Conservation (phyloP, 2,888 invertebrate species). For the Yponomeuta cagnagella region DNA sequence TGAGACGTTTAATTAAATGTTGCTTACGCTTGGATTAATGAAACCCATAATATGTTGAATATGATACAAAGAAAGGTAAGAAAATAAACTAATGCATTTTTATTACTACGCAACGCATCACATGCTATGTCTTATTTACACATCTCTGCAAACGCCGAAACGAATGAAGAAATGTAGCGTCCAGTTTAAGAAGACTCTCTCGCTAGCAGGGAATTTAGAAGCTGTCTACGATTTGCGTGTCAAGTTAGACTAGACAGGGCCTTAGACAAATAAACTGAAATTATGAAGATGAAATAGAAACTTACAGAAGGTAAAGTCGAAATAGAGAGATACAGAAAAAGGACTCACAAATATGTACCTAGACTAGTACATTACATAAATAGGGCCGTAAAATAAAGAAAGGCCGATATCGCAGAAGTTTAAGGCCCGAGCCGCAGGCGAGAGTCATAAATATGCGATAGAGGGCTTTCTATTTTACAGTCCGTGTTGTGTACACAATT, state of each 20-base stretch:
- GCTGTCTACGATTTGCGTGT: neutral
- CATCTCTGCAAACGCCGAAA: neutral
- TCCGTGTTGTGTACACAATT: too few species aligned
- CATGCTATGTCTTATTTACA: neutral
- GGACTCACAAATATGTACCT: too few species aligned
- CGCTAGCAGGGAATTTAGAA: neutral
- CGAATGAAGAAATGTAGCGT: neutral
- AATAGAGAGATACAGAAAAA: too few species aligned
- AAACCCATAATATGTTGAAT: neutral
- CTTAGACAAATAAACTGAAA: slow-evolving; percentile 16
- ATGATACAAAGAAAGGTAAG: neutral
- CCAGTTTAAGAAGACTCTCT: neutral
- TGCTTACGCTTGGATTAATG: neutral
- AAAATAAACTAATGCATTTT: neutral
- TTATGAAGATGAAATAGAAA: slow-evolving; percentile 16
- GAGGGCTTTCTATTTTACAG: too few species aligned
- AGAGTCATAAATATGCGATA: too few species aligned
- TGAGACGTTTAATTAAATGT: too few species aligned
- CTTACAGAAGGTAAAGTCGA: neutral
- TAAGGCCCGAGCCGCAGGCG: too few species aligned
- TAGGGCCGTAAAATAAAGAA: too few species aligned
- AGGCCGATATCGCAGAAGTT: too few species aligned
- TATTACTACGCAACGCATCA: neutral
- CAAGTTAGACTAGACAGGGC: neutral
- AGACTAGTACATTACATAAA: too few species aligned